phyloP scores from a whole-genome alignment of 2,888 invertebrate species.

The Euplagia quadripunctaria region DNA sequence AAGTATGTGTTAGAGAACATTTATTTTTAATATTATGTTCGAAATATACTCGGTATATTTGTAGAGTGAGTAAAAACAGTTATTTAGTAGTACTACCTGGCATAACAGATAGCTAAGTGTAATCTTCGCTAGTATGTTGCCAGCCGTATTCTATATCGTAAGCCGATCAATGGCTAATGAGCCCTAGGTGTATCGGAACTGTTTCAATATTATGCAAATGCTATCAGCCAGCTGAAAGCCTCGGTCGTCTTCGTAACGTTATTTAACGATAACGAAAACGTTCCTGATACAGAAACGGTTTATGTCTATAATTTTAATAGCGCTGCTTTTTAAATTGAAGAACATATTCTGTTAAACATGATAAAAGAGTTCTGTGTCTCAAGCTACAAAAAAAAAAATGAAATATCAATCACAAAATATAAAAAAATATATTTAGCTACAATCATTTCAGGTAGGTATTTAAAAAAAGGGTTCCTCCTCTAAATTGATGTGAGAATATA shows the following conservation, averaged over 20 bases:
- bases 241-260: constrained; percentile 62
- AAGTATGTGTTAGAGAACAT: neutral
- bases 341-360: neutral
- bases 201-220: constrained; percentile 83
- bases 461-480: neutral
- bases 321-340: constrained; percentile 29
- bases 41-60: neutral
- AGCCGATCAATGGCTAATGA: constrained; percentile 81
- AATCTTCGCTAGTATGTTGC: constrained; percentile 36
- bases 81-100: constrained; percentile 20
- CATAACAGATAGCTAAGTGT: constrained; percentile 34
- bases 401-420: neutral
- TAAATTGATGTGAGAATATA: neutral
- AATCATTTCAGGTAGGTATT: too few relatives aligned
- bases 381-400: neutral
- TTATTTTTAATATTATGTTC: neutral
- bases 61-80: neutral
- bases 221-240: constrained; percentile 73
- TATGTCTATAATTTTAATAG: constrained; percentile 52
- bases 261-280: constrained; percentile 66
- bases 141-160: constrained; percentile 66
- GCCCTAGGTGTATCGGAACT: constrained; percentile 74
- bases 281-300: constrained; percentile 49
- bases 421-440: too few relatives aligned
- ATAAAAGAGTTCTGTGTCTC: neutral